Evolutionary conservation across 2,113 vertebrate genomes (phyloP), one percentile per base, ranked within the genome.

Genomic region (Turdus rufiventris): DNA sequence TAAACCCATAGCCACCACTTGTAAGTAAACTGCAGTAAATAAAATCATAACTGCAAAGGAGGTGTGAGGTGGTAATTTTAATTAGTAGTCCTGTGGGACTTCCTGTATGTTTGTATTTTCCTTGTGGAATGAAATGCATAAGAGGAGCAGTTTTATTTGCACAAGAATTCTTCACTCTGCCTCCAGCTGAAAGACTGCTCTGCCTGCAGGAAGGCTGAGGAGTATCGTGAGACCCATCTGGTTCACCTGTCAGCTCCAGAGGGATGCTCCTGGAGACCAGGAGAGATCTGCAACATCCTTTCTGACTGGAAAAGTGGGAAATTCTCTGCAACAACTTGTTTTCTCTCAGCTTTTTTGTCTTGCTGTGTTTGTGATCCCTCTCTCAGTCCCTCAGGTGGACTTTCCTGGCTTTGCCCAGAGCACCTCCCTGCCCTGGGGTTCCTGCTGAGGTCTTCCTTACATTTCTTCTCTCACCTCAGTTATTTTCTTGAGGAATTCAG

Each of bases 161-260:
- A 5, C 19, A 3, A 0, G 2, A 34, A 33, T 63, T 78, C 31
- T 67, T 25, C 23, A 5, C 26, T 48, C 54, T 29, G 50, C 88
- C 51, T 11, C 4, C 45, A 62, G 81, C 28, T 77, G 42, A 10
- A 34, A 54, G 53, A 4, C 31, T 50, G 28, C 38, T 74, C 48
- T 82, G 57, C 48, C 67, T 47, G 50, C 1, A 4, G 33, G 67
- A 73, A 68, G 40, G 72, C 75, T 34, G 20, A 76, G 34, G 28
- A 54, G 57, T 43, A 18, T 12, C 0, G 0, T 24, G 40, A 47
- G 58, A 65, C 34, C 5, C 58, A 13, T 5, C 48, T 4, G 3
- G 47, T 63, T 88, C 73, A 42, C 18, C 53, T 67, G 47, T 66
- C 70, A 34, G 68, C 29, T 23, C 36, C 1, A 4, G 47, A 73